phyloP scores from a whole-genome alignment of 2,888 invertebrate genomes.

The Oscheius sp. region DNA sequence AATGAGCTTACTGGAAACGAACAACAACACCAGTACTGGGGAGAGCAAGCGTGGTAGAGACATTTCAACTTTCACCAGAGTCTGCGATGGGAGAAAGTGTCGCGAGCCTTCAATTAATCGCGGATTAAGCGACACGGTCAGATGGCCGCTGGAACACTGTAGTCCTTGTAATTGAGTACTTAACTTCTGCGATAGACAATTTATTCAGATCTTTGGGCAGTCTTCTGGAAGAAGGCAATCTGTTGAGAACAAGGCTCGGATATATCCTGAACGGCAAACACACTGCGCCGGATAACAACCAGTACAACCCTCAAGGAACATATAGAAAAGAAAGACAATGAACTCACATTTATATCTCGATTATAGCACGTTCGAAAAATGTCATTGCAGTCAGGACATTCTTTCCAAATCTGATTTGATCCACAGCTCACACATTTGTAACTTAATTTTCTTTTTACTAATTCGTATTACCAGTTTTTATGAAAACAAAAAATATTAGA shows the following conservation, averaged over 20 bases:
- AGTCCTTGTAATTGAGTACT: neutral
- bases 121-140: slow-evolving; percentile 32
- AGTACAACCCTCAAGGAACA: no score
- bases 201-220: neutral
- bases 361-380: no score
- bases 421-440: no score
- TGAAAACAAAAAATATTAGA: no score
- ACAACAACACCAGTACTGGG: neutral
- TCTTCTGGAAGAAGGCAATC: neutral
- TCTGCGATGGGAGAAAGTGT: slow-evolving; percentile 9
- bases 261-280: no score
- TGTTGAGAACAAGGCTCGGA: neutral
- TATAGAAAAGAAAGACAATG: no score
- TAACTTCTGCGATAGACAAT: neutral
- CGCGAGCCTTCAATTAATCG: slow-evolving; percentile 16
- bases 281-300: no score
- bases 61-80: slow-evolving; percentile 3
- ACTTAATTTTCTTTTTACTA: no score
- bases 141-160: neutral
- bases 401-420: no score
- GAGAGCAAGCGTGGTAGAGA: neutral
- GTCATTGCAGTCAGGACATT: no score
- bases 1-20: neutral
- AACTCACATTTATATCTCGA: no score
- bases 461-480: no score